phyloP scores from a whole-genome alignment of 2,113 vertebrate genomes.

The Syngnathus typhle region DNA sequence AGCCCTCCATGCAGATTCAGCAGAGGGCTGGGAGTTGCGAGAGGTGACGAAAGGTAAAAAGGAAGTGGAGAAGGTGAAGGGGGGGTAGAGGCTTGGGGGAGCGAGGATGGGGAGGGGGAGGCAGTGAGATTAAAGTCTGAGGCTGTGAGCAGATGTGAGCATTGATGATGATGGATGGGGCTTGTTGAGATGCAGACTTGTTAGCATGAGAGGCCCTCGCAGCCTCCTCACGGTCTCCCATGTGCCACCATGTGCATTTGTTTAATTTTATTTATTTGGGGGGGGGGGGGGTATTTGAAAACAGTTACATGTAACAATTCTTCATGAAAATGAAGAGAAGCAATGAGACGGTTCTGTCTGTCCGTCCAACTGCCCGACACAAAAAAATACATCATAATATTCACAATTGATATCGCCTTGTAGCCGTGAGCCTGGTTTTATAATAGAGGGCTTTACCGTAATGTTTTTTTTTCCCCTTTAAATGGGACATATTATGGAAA shows the following conservation, averaged over 20 bases:
- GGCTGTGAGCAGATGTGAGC: conserved; percentile 75
- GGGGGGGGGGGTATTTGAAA: neutral
- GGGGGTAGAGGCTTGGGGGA: conserved; percentile 28
- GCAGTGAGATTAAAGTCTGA: conserved; percentile 67
- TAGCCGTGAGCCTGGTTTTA: too few species aligned
- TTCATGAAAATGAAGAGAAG: neutral
- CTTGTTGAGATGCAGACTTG: conserved; percentile 70
- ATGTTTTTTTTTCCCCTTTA: neutral
- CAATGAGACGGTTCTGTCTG: neutral
- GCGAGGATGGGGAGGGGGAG: neutral
- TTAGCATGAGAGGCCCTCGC: conserved; percentile 68
- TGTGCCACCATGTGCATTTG: conserved; percentile 63
- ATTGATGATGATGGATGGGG: conserved; percentile 76
- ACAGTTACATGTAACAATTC: neutral
- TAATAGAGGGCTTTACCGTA: too few species aligned
- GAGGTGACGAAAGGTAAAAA: conserved; percentile 21
- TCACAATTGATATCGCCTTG: too few species aligned
- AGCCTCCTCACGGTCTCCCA: conserved; percentile 57
- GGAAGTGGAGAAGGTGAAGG: conserved; percentile 19
- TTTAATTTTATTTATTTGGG: neutral
- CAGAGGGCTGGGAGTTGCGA: conserved; percentile 13
- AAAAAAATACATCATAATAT: too few species aligned
- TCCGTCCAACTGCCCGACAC: too few species aligned
- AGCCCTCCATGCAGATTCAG: conserved; percentile 21
- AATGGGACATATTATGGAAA: neutral